Evolutionary conservation across 2,113 vertebrate genomes (phyloP).

Genomic region (Sminthopsis crassicaudata): DNA sequence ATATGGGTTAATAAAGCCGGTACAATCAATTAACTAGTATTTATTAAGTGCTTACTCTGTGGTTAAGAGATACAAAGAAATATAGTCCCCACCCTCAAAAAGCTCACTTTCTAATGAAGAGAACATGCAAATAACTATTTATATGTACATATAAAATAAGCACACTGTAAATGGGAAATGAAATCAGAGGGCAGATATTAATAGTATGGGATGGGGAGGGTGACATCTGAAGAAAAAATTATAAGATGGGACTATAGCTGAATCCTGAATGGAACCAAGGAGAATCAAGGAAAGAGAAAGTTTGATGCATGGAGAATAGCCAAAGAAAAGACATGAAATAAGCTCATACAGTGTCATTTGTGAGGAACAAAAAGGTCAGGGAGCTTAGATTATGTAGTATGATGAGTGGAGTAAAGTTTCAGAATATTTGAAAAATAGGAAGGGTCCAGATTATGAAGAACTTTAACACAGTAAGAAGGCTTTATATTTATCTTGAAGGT

Average conservation of each 20-base stretch:
- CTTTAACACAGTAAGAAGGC: background rate
- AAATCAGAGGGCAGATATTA: background rate
- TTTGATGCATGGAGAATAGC: background rate
- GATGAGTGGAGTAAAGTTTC: background rate
- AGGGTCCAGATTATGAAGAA: background rate
- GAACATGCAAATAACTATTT: background rate
- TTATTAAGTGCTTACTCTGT: background rate
- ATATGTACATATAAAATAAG: background rate
- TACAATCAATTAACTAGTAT: background rate
- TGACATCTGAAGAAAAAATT: background rate
- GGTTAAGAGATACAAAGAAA: background rate
- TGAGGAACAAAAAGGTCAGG: background rate
- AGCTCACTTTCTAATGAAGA: background rate
- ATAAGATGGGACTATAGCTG: background rate
- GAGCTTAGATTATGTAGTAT: background rate
- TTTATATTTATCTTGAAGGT: background rate
- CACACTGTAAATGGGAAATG: background rate
- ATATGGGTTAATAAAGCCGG: background rate
- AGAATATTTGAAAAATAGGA: background rate
- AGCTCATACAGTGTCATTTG: background rate
- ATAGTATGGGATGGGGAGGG: too few relatives aligned
- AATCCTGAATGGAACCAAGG: background rate
- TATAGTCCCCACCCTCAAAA: background rate
- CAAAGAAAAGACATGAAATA: background rate
- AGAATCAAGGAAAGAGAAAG: background rate